Conservation (phyloP, 2,797 vertebrate genomes). For the Lacerta agilis region DNA sequence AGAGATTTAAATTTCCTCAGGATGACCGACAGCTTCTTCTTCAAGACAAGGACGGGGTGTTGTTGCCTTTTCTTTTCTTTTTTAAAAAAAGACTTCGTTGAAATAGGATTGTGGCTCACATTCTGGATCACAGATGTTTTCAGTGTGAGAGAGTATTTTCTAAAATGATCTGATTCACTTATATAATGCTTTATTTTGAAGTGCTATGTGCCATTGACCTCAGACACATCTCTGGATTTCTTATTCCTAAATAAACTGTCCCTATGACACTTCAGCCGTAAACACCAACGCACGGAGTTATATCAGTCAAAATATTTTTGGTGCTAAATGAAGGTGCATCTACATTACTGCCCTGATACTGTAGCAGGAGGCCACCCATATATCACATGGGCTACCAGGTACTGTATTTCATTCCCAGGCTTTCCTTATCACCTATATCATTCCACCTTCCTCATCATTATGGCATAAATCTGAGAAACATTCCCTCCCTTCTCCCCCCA, state of each 20-base stretch:
- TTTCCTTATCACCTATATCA: neutral
- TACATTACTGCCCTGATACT: neutral
- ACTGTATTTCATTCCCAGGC: neutral
- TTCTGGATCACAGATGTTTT: conserved; percentile 52
- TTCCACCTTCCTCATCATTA: neutral
- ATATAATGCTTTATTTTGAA: conserved; percentile 34
- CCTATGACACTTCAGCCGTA: neutral
- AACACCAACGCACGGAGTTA: conserved; percentile 48
- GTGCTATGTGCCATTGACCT: conserved; percentile 23
- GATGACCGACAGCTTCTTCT: conserved; percentile 61
- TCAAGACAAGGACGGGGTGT: conserved; percentile 37
- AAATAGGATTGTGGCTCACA: conserved; percentile 57
- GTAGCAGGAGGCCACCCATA: neutral
- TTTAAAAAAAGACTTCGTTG: conserved; percentile 18
- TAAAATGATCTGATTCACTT: conserved; percentile 24
- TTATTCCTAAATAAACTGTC: conserved; percentile 6
- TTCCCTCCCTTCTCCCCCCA: neutral
- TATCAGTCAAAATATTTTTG: neutral
- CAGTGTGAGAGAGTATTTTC: conserved; percentile 7
- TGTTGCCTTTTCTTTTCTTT: conserved; percentile 33
- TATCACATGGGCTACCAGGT: neutral
- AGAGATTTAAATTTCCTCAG: conserved; percentile 62
- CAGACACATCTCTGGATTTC: conserved; percentile 26
- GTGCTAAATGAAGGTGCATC: neutral
- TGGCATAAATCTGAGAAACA: neutral